Conservation (phyloP, 1,140 invertebrate genomes). For the Diachasmimorpha longicaudata region DNA sequence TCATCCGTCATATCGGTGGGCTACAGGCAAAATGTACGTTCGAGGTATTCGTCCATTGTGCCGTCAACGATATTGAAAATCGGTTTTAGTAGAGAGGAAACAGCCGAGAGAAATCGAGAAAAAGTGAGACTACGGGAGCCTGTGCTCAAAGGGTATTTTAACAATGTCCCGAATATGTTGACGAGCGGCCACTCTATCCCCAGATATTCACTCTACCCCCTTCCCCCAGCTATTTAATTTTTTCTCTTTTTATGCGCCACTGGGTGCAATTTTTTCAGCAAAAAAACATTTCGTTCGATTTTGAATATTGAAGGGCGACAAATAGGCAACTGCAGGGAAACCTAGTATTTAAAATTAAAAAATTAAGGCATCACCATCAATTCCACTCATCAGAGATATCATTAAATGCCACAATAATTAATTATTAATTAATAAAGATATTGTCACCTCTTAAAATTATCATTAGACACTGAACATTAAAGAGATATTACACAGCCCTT, state of each 20-base stretch:
- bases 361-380: no score
- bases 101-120: background rate
- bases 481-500: no score
- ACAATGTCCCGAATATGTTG: background rate
- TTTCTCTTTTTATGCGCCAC: background rate
- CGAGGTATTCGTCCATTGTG: conserved; percentile 30
- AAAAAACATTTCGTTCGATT: no score
- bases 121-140: background rate
- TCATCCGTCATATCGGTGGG: conserved; percentile 34
- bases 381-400: no score
- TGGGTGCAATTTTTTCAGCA: no score
- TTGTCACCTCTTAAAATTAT: no score
- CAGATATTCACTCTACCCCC: background rate
- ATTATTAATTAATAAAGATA: no score
- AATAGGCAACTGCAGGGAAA: no score
- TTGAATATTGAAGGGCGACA: no score
- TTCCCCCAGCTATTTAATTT: background rate
- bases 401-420: no score
- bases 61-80: conserved; percentile 25
- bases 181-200: background rate
- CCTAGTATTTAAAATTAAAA: no score
- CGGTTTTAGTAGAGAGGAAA: conserved; percentile 1
- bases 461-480: no score
- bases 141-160: conserved; percentile 11
- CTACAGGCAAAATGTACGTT: conserved; percentile 41